phyloP scores from a whole-genome alignment of 2,888 invertebrate genomes.

The Volucella zonaria region DNA sequence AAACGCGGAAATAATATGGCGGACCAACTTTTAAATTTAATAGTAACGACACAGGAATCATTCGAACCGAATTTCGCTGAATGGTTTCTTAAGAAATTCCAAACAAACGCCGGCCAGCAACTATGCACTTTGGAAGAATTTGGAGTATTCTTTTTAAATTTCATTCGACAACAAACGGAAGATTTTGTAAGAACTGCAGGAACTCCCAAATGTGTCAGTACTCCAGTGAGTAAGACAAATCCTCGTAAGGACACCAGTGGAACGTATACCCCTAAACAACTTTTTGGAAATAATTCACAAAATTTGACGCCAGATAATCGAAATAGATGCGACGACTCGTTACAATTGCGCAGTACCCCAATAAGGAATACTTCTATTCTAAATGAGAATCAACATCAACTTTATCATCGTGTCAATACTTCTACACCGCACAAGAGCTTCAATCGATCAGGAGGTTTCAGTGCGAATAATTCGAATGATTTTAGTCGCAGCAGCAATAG shows the following conservation, averaged over 20 bases:
- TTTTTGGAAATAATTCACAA: constrained; percentile 38
- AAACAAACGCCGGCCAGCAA: constrained; percentile 2
- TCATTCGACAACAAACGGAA: constrained; percentile 84
- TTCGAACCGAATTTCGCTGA: constrained; percentile 74
- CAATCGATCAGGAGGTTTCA: constrained; percentile 36
- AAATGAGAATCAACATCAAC: constrained; percentile 48
- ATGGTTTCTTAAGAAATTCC: constrained; percentile 76
- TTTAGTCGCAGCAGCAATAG: constrained; percentile 69
- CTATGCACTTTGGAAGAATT: constrained; percentile 83
- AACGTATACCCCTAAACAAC: constrained; percentile 29
- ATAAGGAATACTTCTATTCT: constrained; percentile 27
- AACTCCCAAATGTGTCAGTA: constrained; percentile 75
- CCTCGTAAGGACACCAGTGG: constrained; percentile 39
- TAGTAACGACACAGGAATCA: constrained; percentile 56
- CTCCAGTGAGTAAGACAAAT: constrained; percentile 26
- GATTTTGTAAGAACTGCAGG: constrained; percentile 80
- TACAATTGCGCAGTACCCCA: constrained; percentile 47
- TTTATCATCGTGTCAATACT: constrained; percentile 31
- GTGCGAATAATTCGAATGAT: constrained; percentile 37
- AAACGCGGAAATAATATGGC: constrained; percentile 45
- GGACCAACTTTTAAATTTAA: constrained; percentile 66
- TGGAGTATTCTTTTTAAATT: constrained; percentile 85
- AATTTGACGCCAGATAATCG: constrained; percentile 46
- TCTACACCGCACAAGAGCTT: constrained; percentile 58
- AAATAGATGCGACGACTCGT: constrained; percentile 48